Evolutionary conservation across 1,140 invertebrate genomes (phyloP).

Genomic region (Drosophila triauraria): DNA sequence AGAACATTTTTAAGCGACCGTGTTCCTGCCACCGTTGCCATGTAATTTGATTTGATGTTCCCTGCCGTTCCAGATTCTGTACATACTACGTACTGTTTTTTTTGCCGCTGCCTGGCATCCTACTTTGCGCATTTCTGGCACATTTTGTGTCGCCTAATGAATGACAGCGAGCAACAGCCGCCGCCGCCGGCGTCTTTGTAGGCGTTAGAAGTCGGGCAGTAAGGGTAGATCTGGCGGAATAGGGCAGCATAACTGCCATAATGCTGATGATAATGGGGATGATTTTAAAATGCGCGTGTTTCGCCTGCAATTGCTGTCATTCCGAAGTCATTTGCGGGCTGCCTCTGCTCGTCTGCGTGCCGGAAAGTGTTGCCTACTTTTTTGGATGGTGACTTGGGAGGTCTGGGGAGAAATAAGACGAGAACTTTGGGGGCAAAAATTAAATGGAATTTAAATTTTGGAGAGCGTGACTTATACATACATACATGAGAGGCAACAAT

Average conservation of each 20-base stretch:
- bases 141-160: constrained; percentile 72
- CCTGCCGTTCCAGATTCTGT: constrained; percentile 35
- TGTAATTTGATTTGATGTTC: constrained; percentile 82
- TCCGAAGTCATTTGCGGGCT: constrained; percentile 71
- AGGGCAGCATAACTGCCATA: constrained; percentile 74
- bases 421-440: not conserved
- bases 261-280: constrained; percentile 82
- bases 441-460: constrained; percentile 15
- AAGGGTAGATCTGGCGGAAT: constrained; percentile 23
- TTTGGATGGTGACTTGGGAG: constrained; percentile 3
- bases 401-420: not conserved
- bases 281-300: constrained; percentile 80
- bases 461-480: not conserved
- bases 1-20: constrained; percentile 55
- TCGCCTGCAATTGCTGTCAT: constrained; percentile 75
- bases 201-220: constrained; percentile 20
- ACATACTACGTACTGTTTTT: constrained; percentile 25
- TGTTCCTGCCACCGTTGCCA: constrained; percentile 59
- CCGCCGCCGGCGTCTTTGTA: constrained; percentile 56
- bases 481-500: not conserved
- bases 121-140: constrained; percentile 68
- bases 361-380: constrained; percentile 36
- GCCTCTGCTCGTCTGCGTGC: constrained; percentile 31
- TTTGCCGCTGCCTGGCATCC: constrained; percentile 28
- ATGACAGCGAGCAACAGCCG: constrained; percentile 59